Conservation (phyloP, 2,113 vertebrate genomes). For the Mastomys natalensis region DNA sequence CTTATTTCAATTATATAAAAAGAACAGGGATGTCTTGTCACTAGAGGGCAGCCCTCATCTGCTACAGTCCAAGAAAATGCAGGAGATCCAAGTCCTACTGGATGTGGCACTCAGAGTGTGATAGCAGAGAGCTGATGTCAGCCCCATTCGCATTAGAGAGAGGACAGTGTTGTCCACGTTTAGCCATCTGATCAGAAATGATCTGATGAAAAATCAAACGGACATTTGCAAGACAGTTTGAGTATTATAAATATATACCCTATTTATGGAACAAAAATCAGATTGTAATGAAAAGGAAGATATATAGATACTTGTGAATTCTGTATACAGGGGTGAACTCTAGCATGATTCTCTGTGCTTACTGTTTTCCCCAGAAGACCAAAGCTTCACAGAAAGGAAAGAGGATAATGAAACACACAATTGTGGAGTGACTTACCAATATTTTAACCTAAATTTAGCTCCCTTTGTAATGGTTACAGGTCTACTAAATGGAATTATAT, state of each 20-base stretch:
- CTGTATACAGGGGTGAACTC: not conserved
- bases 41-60: conserved; percentile 92
- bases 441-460: not conserved
- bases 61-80: conserved; percentile 78
- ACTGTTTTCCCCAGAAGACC: not conserved
- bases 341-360: not conserved
- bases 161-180: conserved; percentile 56
- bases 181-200: conserved; percentile 42
- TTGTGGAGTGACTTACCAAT: not conserved
- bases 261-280: not conserved
- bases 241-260: conserved; percentile 47
- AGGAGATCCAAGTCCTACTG: conserved; percentile 70
- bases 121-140: conserved; percentile 82
- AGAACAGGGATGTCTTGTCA: conserved; percentile 85
- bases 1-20: conserved; percentile 64
- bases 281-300: not conserved
- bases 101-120: conserved; percentile 74
- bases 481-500: conserved; percentile 5
- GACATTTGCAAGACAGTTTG: not conserved
- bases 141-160: conserved; percentile 82
- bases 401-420: not conserved
- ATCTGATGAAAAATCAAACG: conserved; percentile 66
- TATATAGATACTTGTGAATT: not conserved
- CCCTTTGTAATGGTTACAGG: not conserved
- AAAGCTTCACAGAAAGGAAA: not conserved